Percentiles rank a stretch among this genome's conserved stretches.
phyloP scores from a whole-genome alignment of 2,888 invertebrate genomes.

The Leptarthrus brevirostris region DNA sequence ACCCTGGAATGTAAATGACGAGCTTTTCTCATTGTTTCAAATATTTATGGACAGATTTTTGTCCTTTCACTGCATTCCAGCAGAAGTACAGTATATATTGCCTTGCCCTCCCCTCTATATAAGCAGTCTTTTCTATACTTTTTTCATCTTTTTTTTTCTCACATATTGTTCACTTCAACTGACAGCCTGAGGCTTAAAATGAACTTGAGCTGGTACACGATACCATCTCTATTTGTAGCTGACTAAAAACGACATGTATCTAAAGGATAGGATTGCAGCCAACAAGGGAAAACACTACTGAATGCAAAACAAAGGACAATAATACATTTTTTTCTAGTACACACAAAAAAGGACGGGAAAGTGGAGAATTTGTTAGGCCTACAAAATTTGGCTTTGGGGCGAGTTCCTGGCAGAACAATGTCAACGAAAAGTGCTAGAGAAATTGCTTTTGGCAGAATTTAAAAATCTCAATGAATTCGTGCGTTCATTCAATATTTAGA shows the following conservation, averaged over 20 bases:
- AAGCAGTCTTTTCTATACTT: background rate
- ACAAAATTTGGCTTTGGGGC: background rate
- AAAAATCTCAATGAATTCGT: no score
- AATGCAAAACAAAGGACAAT: background rate
- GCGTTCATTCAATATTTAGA: no score
- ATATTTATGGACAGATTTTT: slow-evolving; percentile 37
- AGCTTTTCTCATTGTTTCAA: slow-evolving; percentile 37
- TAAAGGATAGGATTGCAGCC: slow-evolving; percentile 27
- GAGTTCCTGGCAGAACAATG: no score
- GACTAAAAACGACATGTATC: background rate
- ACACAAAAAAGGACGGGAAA: background rate
- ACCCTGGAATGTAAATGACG: slow-evolving; percentile 25
- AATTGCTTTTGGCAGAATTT: no score
- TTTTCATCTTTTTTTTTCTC: background rate
- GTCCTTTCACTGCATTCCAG: slow-evolving; percentile 25
- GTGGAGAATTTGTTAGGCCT: background rate
- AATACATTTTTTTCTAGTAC: background rate
- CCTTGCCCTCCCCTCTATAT: background rate
- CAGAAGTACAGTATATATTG: background rate
- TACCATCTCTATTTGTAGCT: slow-evolving; percentile 3
- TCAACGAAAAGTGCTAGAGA: no score
- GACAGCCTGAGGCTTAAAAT: slow-evolving; percentile 6
- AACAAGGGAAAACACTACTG: background rate
- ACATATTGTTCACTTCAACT: slow-evolving; percentile 7
- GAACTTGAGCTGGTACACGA: slow-evolving; percentile 24